Evolutionary conservation across 2,888 invertebrate species (phyloP), one percentile per base, ranked within the genome.

Genomic region (Zygothrica quintamaculata): DNA sequence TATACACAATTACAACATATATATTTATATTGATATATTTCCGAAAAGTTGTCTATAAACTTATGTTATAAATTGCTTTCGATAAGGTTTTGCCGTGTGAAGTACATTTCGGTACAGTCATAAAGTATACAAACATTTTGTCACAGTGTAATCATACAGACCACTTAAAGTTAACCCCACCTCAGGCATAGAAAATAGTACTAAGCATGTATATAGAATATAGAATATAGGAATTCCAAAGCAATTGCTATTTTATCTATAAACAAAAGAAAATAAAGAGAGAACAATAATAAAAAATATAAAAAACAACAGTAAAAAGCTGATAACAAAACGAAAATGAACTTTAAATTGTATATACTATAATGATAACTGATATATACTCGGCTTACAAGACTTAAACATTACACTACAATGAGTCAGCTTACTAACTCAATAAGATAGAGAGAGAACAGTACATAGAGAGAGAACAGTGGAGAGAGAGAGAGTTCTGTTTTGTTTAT

Each of bases 251-350:
- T 56, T 59, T 68, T 77, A 62, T 61, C 74, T 68, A 59, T 16
- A 39, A 11, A 26, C 31, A 31, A 16, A 18, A 47, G 16, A 48
- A 55, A 56, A 47, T 43, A 40, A 43, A 40, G 33, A 50, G 31
- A 15, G 33, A 22, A 29, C 9, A 29, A 29, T 29, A 22, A 22
- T 2, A 22, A 22, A 5, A 22, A 5, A 22, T 3, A 7, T 37
- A 62, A 53, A 64, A 50, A 61, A 47, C 50, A 34, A 37, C 13
- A 16, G 9, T 33, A 26, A 31, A 34, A 48, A 48, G 7, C 42
- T 68, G 80, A 80, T 80, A 87, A 67, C 18, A 53, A 51, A 65
- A 57, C 62, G 48, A 78, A 75, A 84, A 52, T 52, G 39, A 79
- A 87, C 53, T 67, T 77, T 47, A 59, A 77, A 81, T 50, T 46